phyloP scores from a whole-genome alignment of 2,113 vertebrate genomes.

The Pungitius pungitius region DNA sequence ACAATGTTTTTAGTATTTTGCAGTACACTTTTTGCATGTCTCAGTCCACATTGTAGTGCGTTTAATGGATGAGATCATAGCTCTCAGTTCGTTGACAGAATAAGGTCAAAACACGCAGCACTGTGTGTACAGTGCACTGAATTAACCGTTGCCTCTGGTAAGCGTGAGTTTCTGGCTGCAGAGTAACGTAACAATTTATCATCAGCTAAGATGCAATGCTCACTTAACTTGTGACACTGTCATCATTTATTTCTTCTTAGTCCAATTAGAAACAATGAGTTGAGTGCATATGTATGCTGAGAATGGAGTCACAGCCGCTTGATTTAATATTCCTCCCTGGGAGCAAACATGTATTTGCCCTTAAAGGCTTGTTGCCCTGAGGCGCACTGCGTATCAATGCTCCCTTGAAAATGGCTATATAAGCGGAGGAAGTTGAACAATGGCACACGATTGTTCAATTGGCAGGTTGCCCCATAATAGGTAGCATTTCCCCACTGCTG shows the following conservation, averaged over 20 bases:
- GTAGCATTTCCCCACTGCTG: conserved; percentile 43
- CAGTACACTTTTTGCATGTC: neutral
- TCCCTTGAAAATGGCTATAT: conserved; percentile 58
- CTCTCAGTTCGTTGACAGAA: conserved; percentile 10
- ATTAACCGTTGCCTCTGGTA: neutral
- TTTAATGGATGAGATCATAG: conserved; percentile 25
- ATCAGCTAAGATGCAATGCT: neutral
- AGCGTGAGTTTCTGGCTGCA: neutral
- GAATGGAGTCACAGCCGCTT: neutral
- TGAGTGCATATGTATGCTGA: neutral
- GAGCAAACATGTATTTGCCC: conserved; percentile 27
- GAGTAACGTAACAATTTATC: neutral
- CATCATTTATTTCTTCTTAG: conserved; percentile 3
- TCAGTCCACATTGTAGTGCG: neutral
- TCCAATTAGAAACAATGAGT: neutral
- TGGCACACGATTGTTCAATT: conserved; percentile 32
- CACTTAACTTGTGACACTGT: neutral
- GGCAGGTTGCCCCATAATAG: conserved; percentile 45
- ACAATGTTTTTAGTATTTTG: neutral
- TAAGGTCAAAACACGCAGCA: conserved; percentile 3
- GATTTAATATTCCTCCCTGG: neutral
- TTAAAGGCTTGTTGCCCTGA: conserved; percentile 14
- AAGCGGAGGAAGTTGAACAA: conserved; percentile 53
- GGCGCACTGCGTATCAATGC: neutral
- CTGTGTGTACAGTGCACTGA: neutral